Evolutionary conservation across 2,888 invertebrate genomes (phyloP).

Genomic region (Odontocolon sp.): DNA sequence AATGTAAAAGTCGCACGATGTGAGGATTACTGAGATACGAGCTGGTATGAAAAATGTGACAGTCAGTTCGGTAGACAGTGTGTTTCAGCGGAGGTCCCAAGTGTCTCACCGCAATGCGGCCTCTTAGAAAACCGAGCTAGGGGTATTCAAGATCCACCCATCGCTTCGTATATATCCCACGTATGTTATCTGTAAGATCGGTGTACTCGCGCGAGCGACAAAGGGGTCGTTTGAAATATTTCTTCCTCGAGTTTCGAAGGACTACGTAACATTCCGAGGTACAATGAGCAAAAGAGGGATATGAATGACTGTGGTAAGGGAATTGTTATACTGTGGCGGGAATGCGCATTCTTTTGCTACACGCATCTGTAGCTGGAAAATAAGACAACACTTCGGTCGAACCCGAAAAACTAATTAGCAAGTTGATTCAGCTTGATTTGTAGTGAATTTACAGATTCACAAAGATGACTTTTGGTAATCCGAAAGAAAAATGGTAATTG

Average conservation of each 20-base stretch:
- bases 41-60: slow-evolving; percentile 1
- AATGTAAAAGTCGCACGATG: too few relatives aligned
- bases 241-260: slow-evolving; percentile 60
- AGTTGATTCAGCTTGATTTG: too few relatives aligned
- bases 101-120: not conserved
- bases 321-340: too few relatives aligned
- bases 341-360: too few relatives aligned
- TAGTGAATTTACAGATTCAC: too few relatives aligned
- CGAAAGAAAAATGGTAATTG: too few relatives aligned
- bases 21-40: too few relatives aligned
- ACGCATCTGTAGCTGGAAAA: too few relatives aligned
- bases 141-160: slow-evolving; percentile 69
- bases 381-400: too few relatives aligned
- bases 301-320: slow-evolving; percentile 19
- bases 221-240: slow-evolving; percentile 60
- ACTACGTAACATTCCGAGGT: slow-evolving; percentile 25
- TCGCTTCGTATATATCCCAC: slow-evolving; percentile 56
- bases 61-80: not conserved
- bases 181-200: slow-evolving; percentile 68
- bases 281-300: not conserved
- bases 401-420: too few relatives aligned
- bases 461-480: too few relatives aligned
- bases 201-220: slow-evolving; percentile 28
- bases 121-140: slow-evolving; percentile 11
- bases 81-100: not conserved